These are phyloP conservation scores for Acanthopagrus latus DNA, from an alignment of 2,797 vertebrate species.

Conservation along the genomic window DNA sequence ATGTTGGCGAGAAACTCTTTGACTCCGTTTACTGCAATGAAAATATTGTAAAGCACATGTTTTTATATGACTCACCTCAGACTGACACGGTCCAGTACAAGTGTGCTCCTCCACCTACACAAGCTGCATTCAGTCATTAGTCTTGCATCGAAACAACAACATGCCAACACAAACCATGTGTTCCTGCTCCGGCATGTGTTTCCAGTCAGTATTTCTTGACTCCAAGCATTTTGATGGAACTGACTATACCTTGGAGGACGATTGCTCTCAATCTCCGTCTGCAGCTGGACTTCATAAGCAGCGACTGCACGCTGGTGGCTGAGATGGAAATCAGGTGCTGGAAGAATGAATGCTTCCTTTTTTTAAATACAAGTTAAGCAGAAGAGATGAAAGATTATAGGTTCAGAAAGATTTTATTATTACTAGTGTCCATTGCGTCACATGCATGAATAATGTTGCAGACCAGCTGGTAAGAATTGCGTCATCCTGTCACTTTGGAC, in stretches of 20 bases:
- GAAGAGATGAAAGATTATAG: background rate
- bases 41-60: background rate
- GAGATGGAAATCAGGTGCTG: conserved; percentile 12
- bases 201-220: conserved; percentile 24
- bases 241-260: conserved; percentile 18
- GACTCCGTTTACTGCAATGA: background rate
- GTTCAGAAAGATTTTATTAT: background rate
- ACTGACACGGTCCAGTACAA: background rate
- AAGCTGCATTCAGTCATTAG: background rate
- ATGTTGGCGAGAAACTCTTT: background rate
- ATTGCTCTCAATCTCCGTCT: conserved; percentile 6
- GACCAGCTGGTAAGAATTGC: conserved; percentile 5
- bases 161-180: conserved; percentile 15
- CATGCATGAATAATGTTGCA: background rate
- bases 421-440: background rate
- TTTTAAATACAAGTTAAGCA: background rate
- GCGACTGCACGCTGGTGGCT: background rate
- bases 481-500: conserved; percentile 2
- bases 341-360: conserved; percentile 12
- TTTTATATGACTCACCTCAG: background rate
- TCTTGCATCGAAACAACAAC: background rate
- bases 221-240: conserved; percentile 34
- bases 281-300: background rate
- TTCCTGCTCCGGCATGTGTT: conserved; percentile 9
- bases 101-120: background rate